These are phyloP conservation scores for Phrynocephalus vlangalii DNA, from an alignment of 2,797 vertebrate species.

Conservation along the genomic window DNA sequence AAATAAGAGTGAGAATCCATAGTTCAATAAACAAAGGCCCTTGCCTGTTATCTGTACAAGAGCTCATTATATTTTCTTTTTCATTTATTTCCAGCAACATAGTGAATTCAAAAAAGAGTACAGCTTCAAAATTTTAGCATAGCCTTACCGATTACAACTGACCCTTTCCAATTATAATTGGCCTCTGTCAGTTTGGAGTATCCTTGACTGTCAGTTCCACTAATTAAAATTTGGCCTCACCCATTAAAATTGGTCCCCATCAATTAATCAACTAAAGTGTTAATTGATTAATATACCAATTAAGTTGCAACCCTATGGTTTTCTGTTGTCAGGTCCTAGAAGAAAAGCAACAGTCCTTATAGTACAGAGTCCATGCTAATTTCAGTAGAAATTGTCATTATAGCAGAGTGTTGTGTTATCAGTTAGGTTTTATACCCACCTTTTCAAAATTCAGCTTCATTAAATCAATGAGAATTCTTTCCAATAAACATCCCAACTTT, in stretches of 20 bases:
- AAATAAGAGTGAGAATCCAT: neutral
- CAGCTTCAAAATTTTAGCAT: neutral
- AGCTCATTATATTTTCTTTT: constrained; percentile 5
- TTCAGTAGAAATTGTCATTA: neutral
- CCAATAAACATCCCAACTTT: neutral
- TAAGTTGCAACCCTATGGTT: neutral
- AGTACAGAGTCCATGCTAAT: neutral
- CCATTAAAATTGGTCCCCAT: constrained; percentile 27
- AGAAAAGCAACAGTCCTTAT: constrained; percentile 9
- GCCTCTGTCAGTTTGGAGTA: constrained; percentile 9
- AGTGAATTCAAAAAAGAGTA: neutral
- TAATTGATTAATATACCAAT: constrained; percentile 19
- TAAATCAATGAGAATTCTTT: neutral
- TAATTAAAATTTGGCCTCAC: constrained; percentile 25
- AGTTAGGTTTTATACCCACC: neutral
- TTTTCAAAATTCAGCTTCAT: neutral
- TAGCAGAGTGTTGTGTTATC: neutral
- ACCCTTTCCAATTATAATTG: constrained; percentile 17
- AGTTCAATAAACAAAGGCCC: neutral
- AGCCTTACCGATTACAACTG: constrained; percentile 3
- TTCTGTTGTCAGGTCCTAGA: constrained; percentile 18
- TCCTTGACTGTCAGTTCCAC: constrained; percentile 20
- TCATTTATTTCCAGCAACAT: neutral
- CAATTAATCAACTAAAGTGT: constrained; percentile 28
- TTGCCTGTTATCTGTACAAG: neutral